Percentiles rank a stretch among this genome's conserved stretches.
Conservation (phyloP, 2,797 vertebrate genomes). For the Hoplostethus mediterraneus region DNA sequence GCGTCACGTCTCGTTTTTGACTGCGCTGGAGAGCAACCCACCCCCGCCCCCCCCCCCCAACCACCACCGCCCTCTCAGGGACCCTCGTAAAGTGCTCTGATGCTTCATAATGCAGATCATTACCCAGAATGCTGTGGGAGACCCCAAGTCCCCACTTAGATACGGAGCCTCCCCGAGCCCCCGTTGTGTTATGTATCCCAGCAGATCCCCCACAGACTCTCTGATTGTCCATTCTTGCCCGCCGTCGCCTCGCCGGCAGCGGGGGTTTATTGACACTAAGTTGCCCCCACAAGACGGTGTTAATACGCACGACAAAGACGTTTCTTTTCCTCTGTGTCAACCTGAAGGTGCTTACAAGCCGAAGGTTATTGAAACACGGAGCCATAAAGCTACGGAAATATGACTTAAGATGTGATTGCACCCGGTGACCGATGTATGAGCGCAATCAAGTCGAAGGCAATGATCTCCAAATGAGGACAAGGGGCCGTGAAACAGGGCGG, state of each 20-base stretch:
- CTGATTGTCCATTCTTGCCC: constrained; percentile 79
- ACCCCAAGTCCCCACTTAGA: constrained; percentile 77
- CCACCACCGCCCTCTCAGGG: constrained; percentile 68
- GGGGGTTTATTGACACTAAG: constrained; percentile 78
- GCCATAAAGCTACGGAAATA: constrained; percentile 76
- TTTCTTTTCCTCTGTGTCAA: constrained; percentile 67
- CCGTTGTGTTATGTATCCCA: constrained; percentile 76
- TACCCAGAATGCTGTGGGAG: constrained; percentile 80
- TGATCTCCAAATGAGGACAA: constrained; percentile 69
- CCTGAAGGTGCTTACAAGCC: constrained; percentile 71
- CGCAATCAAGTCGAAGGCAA: constrained; percentile 73
- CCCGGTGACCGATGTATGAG: constrained; percentile 73
- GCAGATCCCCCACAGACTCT: constrained; percentile 71
- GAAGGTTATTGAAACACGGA: constrained; percentile 72
- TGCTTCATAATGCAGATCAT: constrained; percentile 84
- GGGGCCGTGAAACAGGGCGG: constrained; percentile 43
- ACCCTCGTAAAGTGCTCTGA: constrained; percentile 82
- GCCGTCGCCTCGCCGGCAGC: constrained; percentile 66
- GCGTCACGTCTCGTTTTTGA: constrained; percentile 71
- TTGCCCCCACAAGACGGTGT: constrained; percentile 80
- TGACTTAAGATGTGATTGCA: constrained; percentile 71
- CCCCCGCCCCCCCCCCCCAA: constrained; percentile 29
- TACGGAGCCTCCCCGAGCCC: constrained; percentile 64
- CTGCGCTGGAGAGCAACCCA: constrained; percentile 49
- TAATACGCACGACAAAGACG: constrained; percentile 71